Percentiles rank a stretch among this genome's conserved stretches.
phyloP scores from a whole-genome alignment of 2,797 vertebrate genomes.

The Ispidina picta region DNA sequence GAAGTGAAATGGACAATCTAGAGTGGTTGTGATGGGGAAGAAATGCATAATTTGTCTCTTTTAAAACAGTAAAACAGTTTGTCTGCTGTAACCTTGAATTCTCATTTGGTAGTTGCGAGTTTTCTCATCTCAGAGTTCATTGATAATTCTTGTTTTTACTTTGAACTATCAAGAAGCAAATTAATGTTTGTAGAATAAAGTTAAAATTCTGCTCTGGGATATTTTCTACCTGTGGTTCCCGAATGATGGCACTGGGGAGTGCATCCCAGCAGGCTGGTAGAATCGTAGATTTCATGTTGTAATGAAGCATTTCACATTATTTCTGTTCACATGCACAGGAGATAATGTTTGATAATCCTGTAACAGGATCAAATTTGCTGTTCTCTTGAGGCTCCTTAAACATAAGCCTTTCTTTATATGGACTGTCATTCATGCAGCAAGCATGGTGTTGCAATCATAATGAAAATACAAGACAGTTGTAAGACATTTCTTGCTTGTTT shows the following conservation, averaged over 20 bases:
- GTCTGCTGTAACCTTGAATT: slow-evolving; percentile 11
- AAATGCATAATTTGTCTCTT: background rate
- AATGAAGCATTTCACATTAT: background rate
- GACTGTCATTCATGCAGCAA: background rate
- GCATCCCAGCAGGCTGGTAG: slow-evolving; percentile 1
- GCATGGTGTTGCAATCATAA: background rate
- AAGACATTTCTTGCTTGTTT: background rate
- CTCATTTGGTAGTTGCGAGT: background rate
- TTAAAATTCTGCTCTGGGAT: background rate
- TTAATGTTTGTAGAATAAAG: background rate
- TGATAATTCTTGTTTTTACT: slow-evolving; percentile 5
- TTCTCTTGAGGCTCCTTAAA: background rate
- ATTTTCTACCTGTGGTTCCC: slow-evolving; percentile 7
- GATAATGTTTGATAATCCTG: background rate
- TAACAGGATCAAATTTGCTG: background rate
- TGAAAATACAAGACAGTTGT: background rate
- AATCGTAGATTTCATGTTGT: background rate
- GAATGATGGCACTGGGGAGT: background rate
- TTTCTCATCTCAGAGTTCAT: background rate
- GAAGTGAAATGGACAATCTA: background rate
- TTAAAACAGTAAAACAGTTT: background rate
- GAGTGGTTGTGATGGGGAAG: background rate
- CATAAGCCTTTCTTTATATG: background rate
- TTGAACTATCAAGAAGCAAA: slow-evolving; percentile 25
- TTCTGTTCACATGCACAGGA: background rate